phyloP scores from a whole-genome alignment of 2,113 vertebrate genomes.

The Gopherus evgoodei region DNA sequence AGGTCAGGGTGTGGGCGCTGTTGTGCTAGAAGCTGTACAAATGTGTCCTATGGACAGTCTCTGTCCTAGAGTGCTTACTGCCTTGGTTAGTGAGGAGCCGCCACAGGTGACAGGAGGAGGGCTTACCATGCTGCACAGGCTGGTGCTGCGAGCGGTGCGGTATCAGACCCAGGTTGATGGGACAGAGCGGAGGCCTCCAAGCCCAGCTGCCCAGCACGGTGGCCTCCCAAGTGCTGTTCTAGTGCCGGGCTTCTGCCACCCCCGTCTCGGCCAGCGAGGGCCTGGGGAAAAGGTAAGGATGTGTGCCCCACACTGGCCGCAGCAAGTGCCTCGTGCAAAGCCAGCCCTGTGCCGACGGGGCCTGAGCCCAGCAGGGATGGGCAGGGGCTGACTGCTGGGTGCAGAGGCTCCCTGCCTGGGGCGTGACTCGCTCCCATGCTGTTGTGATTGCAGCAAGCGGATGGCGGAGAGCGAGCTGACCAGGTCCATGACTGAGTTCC shows the following conservation, averaged over 20 bases:
- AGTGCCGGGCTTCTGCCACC: too few relatives aligned
- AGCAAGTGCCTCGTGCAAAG: not conserved
- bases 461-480: conserved; percentile 92
- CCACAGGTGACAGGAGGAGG: not conserved
- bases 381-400: not conserved
- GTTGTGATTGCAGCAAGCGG: conserved; percentile 81
- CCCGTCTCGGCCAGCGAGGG: too few relatives aligned
- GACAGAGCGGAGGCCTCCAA: not conserved
- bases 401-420: too few relatives aligned
- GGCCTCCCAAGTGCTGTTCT: not conserved
- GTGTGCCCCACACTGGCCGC: not conserved
- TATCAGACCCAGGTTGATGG: too few relatives aligned
- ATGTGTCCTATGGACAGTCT: not conserved
- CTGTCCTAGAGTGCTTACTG: not conserved
- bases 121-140: too few relatives aligned
- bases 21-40: not conserved
- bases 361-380: not conserved
- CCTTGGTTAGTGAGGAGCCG: not conserved
- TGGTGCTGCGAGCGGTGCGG: too few relatives aligned
- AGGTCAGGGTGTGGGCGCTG: not conserved
- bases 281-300: not conserved
- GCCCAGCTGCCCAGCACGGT: too few relatives aligned
- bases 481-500: conserved; percentile 92
- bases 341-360: too few relatives aligned
- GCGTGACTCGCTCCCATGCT: not conserved